These are phyloP conservation scores for Procambarus clarkii DNA, from an alignment of 1,140 invertebrate genomes.

Conservation along the genomic window DNA sequence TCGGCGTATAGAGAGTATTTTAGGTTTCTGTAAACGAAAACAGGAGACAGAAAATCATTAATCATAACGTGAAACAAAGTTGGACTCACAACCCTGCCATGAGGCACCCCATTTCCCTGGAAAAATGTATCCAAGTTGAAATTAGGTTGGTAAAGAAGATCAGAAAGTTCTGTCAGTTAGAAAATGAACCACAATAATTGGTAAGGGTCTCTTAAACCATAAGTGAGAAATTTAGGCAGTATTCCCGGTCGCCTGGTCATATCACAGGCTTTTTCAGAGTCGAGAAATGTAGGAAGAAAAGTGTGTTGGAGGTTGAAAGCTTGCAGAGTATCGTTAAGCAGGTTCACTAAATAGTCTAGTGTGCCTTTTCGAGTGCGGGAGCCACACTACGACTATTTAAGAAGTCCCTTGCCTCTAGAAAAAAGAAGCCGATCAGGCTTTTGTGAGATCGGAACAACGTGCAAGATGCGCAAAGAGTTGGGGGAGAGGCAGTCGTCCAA, in stretches of 20 bases:
- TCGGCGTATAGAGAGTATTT: background rate
- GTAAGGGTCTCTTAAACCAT: background rate
- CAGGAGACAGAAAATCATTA: background rate
- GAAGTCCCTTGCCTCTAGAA: too few relatives aligned
- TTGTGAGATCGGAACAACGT: too few relatives aligned
- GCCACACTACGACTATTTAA: too few relatives aligned
- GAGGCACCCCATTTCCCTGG: background rate
- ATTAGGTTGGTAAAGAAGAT: background rate
- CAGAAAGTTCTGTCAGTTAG: background rate
- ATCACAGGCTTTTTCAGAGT: background rate
- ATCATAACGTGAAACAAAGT: slow-evolving; percentile 4
- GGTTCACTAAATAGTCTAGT: too few relatives aligned
- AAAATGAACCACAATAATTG: background rate
- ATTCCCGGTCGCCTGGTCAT: background rate
- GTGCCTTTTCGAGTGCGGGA: too few relatives aligned
- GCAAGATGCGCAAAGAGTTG: too few relatives aligned
- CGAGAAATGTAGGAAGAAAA: too few relatives aligned
- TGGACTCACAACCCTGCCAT: background rate
- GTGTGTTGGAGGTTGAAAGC: too few relatives aligned
- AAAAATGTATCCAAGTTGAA: background rate
- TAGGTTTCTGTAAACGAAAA: background rate
- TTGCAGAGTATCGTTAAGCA: too few relatives aligned
- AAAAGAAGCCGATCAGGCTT: too few relatives aligned
- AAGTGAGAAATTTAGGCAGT: background rate
- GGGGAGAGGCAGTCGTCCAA: too few relatives aligned